Evolutionary conservation across 1,140 invertebrate genomes (phyloP), one percentile per base, ranked within the genome.

Genomic region (Hyles vespertilio): DNA sequence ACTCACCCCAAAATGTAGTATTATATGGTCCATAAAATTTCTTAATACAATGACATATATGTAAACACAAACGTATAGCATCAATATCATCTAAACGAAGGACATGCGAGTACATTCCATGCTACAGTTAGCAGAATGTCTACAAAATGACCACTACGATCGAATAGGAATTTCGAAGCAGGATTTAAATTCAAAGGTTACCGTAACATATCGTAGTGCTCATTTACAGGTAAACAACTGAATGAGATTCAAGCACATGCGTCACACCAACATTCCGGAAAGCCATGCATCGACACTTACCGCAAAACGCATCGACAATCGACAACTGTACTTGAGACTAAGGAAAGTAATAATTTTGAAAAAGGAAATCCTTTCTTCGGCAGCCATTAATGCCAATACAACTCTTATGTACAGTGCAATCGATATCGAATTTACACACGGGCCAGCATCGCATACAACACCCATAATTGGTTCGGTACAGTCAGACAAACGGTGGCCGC

Each of bases 391-490:
- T 78, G 86, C 82, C 83, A 85, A 87, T 81, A 67, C 58, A 48
- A 61, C 44, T 36, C 43, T 33, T 56, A 55, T 59, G 72, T 79
- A 74, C 70, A 84, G 77, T 77, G 70, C 63, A 71, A 79, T 79
- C 75, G 84, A 84, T 85, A 88, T 87, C 85, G 85, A 88, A 74
- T 77, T 80, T 80, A 77, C 67, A 64, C 70, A 79, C 61, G 77
- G 75, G 77, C 72, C 76, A 79, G 78, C 80, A 84, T 81, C 74
- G 81, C 85, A 88, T 71, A 88, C 85, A 87, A 88, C 85, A 88
- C 76, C 77, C 72, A 83, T 55, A 57, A 65, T 77, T 65, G 63
- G 63, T 47, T 54, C 10, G 69, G 61, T 71, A 81, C 72, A 79
- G 68, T 78, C 69, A 77, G 75, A 78, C 70, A 78, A 57, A 73